Evolutionary conservation across 2,797 vertebrate species (phyloP), one percentile per base, ranked within the genome.

Genomic region (Cyprinella venusta): DNA sequence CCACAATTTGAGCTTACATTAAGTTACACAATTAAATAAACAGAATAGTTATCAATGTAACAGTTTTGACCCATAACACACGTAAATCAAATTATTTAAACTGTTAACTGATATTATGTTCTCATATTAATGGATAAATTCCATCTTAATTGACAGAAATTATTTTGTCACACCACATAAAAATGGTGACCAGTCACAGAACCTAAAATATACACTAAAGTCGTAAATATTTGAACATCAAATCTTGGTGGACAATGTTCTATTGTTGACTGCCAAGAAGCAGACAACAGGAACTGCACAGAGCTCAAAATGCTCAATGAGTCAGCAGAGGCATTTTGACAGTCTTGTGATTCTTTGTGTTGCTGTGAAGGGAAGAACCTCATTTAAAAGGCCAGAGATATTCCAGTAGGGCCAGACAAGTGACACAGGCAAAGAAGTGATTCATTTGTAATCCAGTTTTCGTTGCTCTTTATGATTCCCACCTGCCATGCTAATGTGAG

Each of bases 281-380:
- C 40, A 77, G 9, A 77, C 45, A 59, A 18, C 38, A 54, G 19
- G 74, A 65, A 78, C 68, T 40, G 18, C 69, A 72, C 8, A 24
- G 8, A 84, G 54, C 16, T 54, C 8, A 24, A 50, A 69, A 69
- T 81, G 19, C 33, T 54, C 18, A 40, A 76, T 19, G 67, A 79
- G 76, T 84, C 87, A 88, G 79, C 70, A 81, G 68, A 83, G 78
- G 13, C 7, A 30, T 61, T 69, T 76, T 75, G 24, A 71, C 50
- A 63, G 70, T 83, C 82, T 76, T 83, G 59, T 84, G 70, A 83
- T 86, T 81, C 33, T 74, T 72, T 71, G 71, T 50, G 76, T 45
- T 61, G 18, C 56, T 69, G 40, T 76, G 70, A 69, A 64, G n/a
- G 24, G 8, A 69, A 74, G 74, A 63, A 8, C 26, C 84, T 42